Percentiles rank a stretch among this genome's conserved stretches.
These are phyloP conservation scores for Euzetes globulus DNA, from an alignment of 2,888 invertebrate genomes.

Conservation along the genomic window DNA sequence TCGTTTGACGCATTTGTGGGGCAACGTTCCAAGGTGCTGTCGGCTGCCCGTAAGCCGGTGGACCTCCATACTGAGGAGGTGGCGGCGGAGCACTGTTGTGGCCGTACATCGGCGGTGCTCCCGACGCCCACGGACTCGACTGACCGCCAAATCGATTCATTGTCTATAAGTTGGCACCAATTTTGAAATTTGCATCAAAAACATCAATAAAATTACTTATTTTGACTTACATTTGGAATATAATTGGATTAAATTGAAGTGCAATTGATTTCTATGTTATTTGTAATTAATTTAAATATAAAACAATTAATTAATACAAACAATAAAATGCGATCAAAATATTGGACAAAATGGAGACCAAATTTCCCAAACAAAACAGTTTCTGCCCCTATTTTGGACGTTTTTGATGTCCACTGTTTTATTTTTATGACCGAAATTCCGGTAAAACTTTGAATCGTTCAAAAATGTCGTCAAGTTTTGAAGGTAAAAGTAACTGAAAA, in stretches of 20 bases:
- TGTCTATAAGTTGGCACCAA: neutral
- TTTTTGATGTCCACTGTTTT: neutral
- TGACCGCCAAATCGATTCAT: slow-evolving; percentile 16
- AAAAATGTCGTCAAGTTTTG: neutral
- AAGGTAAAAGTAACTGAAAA: neutral
- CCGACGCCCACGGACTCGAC: slow-evolving; percentile 31
- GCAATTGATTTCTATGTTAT: too few species aligned
- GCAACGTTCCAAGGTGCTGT: slow-evolving; percentile 2
- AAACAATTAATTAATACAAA: too few species aligned
- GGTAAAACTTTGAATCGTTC: neutral
- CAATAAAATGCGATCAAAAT: neutral
- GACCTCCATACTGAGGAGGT: slow-evolving; percentile 15
- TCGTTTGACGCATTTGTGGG: slow-evolving; percentile 4
- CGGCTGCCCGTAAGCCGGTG: slow-evolving; percentile 25
- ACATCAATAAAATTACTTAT: too few species aligned
- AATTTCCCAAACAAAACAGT: neutral
- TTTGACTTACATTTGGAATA: too few species aligned
- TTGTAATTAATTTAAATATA: too few species aligned
- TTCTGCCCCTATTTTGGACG: neutral
- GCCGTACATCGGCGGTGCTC: slow-evolving; percentile 27
- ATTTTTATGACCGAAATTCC: neutral
- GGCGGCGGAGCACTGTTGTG: slow-evolving; percentile 23
- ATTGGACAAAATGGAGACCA: neutral
- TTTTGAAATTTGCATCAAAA: too few species aligned
- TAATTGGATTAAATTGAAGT: too few species aligned